These are phyloP conservation scores for Galeopterus variegatus DNA, from an alignment of 2,113 vertebrate genomes.

Conservation along the genomic window DNA sequence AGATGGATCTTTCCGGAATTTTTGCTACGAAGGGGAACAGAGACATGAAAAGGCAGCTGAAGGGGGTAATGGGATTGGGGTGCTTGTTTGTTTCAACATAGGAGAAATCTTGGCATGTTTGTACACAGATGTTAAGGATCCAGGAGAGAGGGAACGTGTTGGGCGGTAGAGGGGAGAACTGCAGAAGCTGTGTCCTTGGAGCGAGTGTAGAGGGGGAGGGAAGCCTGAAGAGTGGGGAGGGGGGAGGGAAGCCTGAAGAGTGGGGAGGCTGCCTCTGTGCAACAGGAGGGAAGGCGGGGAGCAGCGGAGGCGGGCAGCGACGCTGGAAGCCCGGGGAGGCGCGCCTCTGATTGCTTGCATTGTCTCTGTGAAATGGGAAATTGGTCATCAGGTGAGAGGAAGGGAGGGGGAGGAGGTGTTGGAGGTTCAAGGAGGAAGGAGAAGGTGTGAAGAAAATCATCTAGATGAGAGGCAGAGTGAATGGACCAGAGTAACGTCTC, in stretches of 20 bases:
- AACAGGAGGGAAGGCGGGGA: not conserved
- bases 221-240: too few species aligned
- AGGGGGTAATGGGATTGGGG: not conserved
- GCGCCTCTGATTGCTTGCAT: not conserved
- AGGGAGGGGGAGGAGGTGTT: rapidly evolving
- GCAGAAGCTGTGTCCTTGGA: not conserved
- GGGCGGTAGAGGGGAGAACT: rapidly evolving
- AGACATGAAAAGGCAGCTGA: not conserved
- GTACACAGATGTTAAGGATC: not conserved
- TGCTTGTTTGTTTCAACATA: not conserved
- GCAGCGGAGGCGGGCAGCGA: rapidly evolving
- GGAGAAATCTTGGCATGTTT: not conserved
- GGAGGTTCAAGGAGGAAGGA: not conserved
- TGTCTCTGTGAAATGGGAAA: not conserved
- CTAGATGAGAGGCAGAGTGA: not conserved
- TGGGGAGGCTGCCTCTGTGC: too few species aligned
- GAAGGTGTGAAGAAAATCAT: not conserved
- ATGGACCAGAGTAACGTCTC: not conserved
- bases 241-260: too few species aligned
- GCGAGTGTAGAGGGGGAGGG: too few species aligned
- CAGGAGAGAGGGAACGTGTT: not conserved
- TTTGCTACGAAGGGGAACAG: not conserved
- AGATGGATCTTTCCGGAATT: not conserved
- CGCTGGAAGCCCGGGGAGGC: not conserved
- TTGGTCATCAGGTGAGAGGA: not conserved